phyloP scores from a whole-genome alignment of 2,888 invertebrate species.

The Epinotia bilunana region DNA sequence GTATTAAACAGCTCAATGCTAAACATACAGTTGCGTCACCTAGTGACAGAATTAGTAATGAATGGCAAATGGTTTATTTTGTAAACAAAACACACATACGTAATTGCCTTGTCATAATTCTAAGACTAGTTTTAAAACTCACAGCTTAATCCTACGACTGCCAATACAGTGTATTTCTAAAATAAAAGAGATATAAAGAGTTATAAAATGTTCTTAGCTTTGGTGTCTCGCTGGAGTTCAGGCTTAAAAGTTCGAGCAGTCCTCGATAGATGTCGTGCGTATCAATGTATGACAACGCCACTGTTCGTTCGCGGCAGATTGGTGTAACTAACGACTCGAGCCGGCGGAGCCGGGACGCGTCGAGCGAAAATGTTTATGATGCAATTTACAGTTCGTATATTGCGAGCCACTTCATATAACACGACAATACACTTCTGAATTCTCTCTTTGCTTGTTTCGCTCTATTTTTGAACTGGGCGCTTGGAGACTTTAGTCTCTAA shows the following conservation, averaged over 20 bases:
- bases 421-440: conserved; percentile 71
- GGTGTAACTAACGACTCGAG: conserved; percentile 56
- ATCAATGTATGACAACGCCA: conserved; percentile 53
- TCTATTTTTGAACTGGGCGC: conserved; percentile 56
- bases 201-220: conserved; percentile 5
- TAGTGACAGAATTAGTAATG: conserved; percentile 40
- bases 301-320: conserved; percentile 51
- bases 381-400: conserved; percentile 80
- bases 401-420: conserved; percentile 76
- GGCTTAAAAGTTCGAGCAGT: conserved; percentile 60
- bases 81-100: conserved; percentile 27
- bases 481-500: conserved; percentile 33
- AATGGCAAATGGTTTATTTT: conserved; percentile 29
- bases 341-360: conserved; percentile 59
- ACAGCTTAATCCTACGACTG: neutral
- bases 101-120: conserved; percentile 2
- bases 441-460: conserved; percentile 55
- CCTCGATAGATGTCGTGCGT: conserved; percentile 68
- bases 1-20: neutral
- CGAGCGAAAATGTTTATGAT: conserved; percentile 74
- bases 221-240: neutral
- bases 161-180: neutral
- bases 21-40: conserved; percentile 40
- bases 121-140: conserved; percentile 3
- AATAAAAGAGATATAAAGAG: conserved; percentile 6